Base-by-base conservation (phyloP, 2,113 vertebrate genomes). In the Nicator chloris region DNA sequence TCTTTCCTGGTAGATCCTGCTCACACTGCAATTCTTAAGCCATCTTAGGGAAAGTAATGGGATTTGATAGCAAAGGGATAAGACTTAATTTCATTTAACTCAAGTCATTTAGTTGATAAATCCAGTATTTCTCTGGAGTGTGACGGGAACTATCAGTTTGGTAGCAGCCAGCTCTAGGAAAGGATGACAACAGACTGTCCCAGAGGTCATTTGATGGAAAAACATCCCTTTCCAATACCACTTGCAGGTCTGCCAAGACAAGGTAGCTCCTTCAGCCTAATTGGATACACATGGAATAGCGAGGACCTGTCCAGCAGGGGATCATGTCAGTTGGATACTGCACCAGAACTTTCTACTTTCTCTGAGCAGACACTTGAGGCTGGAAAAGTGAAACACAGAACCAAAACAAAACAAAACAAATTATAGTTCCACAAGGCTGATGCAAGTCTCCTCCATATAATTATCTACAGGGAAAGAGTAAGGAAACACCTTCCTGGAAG, bases 1-100 rank as follows among this genome's bases (percentile, higher is more conserved):
- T 57, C 77, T 53, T 73, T 85, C 28, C 82, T 45, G 54, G 45
- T 21, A 80, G 94, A 45, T 87, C 84, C 78, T 44, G 39, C 81
- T 95, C 78, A 69, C 78, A 40, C 57, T 82, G 79, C 68, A 54
- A 39, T 59, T 93, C 91, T 85, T 95, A 95, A 95, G 89, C 86
- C 95, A 84, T 71, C 76, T 96, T 96, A 97, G 92, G 77, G 81
- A 47, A 95, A 93, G 84, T 95, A 94, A 95, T 91, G 87, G 82
- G 95, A 95, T 95, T 97, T 93, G 45, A 80, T 47, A 92, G 85
- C 81, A 91, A 90, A 95, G 82, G 84, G 90, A 97, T 96, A 60
- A 95, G 70, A 91, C 66, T 59, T 82, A 85, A 92, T 93, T 95
- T 92, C 82, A 85, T 92, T 94, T 85, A 89, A 93, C 75, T 72